Evolutionary conservation across 2,797 vertebrate genomes (phyloP), one percentile per base, ranked within the genome.

Genomic region (Chelon labrosus): DNA sequence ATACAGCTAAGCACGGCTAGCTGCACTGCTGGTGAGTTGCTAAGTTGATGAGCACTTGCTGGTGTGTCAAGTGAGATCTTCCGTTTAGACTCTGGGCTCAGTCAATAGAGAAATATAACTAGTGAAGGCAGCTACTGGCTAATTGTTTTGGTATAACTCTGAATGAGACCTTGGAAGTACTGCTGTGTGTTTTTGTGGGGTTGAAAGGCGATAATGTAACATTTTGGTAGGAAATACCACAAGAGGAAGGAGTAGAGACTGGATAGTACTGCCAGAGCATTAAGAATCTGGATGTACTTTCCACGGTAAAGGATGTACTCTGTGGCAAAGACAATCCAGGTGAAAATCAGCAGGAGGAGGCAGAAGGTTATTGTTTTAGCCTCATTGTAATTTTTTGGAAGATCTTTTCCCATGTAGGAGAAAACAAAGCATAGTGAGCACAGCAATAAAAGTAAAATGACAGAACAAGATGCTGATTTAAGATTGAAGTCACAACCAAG

Each of bases 321-420:
- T 27, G 95, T 94, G 50, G 79, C 73, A 55, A 90, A 95, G 14
- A 84, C 44, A 38, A 95, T 93, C 93, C 95, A 95, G 80, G 91
- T 93, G 57, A 94, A 47, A 9, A 95, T 92, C 53, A 94, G 92
- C 64, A 96, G 82, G 31, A 97, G 85, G 31, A 97, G 91, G 72
- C 96, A 95, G 85, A 96, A 96, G 1, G 97, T 96, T 75, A 97
- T 95, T 13, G 94, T 91, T 87, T 96, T 97, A 65, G 97, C 95
- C 72, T 97, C 97, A 0, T 93, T 97, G 85, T 98, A 97, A 83
- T 95, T 95, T 80, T 96, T 96, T 0, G 97, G 96, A 2, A 97
- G 95, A 54, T 96, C 95, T 71, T 95, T 96, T 31, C 95, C 96
- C 92, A 95, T 91, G 85, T 96, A 98, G 74, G 96, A 96, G 84